Percentiles rank a stretch among this genome's conserved stretches.
These are phyloP conservation scores for Drosophila engyochracea DNA, from an alignment of 2,888 invertebrate genomes.

Conservation along the genomic window DNA sequence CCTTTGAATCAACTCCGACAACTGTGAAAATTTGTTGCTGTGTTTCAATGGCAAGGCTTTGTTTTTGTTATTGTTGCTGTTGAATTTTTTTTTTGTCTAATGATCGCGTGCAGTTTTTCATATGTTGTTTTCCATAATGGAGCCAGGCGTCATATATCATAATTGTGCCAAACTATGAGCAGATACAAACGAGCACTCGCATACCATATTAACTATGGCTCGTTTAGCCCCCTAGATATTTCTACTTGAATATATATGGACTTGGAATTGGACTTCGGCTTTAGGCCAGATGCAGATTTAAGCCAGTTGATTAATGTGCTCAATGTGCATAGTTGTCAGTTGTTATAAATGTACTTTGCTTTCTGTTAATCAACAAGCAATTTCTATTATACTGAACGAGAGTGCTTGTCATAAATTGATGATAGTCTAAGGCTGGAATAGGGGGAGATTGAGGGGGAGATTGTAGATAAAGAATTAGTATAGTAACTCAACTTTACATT, in stretches of 20 bases:
- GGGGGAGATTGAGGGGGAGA: background rate
- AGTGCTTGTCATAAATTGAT: slow-evolving; percentile 36
- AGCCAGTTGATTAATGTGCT: slow-evolving; percentile 70
- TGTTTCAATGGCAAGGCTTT: slow-evolving; percentile 78
- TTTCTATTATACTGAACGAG: slow-evolving; percentile 28
- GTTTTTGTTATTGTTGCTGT: slow-evolving; percentile 38
- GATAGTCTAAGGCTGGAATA: slow-evolving; percentile 6
- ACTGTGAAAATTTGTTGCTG: slow-evolving; percentile 55
- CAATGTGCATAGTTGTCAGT: slow-evolving; percentile 68
- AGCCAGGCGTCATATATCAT: slow-evolving; percentile 73
- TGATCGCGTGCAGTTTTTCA: slow-evolving; percentile 80
- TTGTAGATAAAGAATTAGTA: slow-evolving; percentile 11
- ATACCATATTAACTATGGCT: slow-evolving; percentile 44
- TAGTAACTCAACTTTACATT: slow-evolving; percentile 12
- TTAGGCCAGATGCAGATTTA: slow-evolving; percentile 71
- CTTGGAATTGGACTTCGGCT: slow-evolving; percentile 20
- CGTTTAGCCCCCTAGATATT: slow-evolving; percentile 28
- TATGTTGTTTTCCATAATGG: slow-evolving; percentile 65
- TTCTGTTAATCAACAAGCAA: slow-evolving; percentile 60
- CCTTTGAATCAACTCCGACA: slow-evolving; percentile 22
- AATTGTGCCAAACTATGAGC: slow-evolving; percentile 76
- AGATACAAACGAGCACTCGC: slow-evolving; percentile 56
- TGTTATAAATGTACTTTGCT: slow-evolving; percentile 57
- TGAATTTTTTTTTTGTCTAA: slow-evolving; percentile 54
- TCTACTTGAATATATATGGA: slow-evolving; percentile 14